Evolutionary conservation across 2,113 vertebrate genomes (phyloP), one percentile per base, ranked within the genome.

Genomic region (Thalassarche chlororhynchos): DNA sequence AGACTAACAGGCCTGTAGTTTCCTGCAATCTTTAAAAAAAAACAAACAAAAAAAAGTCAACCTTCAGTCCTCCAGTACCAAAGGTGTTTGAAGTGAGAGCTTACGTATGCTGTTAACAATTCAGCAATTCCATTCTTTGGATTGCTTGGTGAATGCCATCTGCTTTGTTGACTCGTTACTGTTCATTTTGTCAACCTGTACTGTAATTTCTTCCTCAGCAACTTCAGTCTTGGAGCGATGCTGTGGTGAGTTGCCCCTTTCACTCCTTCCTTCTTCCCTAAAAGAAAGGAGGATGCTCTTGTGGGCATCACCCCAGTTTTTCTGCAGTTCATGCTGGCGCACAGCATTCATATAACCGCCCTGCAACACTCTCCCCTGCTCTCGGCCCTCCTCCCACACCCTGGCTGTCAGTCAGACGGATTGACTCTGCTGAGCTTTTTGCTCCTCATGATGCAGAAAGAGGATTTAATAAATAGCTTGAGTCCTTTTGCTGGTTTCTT

Each of bases 351-450:
- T 70, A 76, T 62, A 29, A 46, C 40, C 14, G 60, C 9, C 25
- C 10, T 0, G 1, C 24, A 68, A 14, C 11, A 17, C 2, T 49
- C 5, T 49, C 6, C 6, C 5, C 18, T n/a, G 31, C 8, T 34
- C 21, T 84, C 51, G 84, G 31, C 8, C 44, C 13, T 80, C 17
- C 19, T 47, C 31, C 34, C 15, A 23, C 11, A 68, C 4, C 7
- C 32, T 38, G 19, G 10, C 23, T 74, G 31, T 84, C 46, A 74
- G 46, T 44, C 6, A 1, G 15, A 58, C 32, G 12, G 23, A 6
- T 31, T 44, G 25, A 77, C 25, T 66, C 40, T 71, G 11, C 19
- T 74, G 64, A 70, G 36, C 1, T 70, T 95, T 87, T 79, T 89
- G 15, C 28, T 62, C 8, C 23, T 55, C 8, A 17, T 71, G 51